A percentile compares a stretch with the other conserved stretches of the same genome.
phyloP scores from a whole-genome alignment of 2,797 vertebrate species.

The Etheostoma nigrum region DNA sequence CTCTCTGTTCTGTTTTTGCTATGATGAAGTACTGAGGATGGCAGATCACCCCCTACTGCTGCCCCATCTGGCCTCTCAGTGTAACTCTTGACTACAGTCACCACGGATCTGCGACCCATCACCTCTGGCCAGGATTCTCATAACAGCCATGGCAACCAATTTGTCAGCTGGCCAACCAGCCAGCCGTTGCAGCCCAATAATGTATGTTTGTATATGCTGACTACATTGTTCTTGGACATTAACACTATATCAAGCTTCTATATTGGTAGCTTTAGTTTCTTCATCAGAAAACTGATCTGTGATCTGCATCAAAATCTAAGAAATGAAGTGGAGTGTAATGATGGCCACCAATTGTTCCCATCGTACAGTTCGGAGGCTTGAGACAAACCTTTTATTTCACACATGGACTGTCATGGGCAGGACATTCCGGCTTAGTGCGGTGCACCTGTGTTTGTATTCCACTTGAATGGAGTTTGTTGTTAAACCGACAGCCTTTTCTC shows the following conservation, averaged over 20 bases:
- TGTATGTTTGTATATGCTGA: slow-evolving; percentile 42
- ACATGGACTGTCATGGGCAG: slow-evolving; percentile 4
- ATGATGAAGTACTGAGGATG: slow-evolving; percentile 45
- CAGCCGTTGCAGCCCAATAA: slow-evolving; percentile 27
- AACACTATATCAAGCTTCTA: not conserved
- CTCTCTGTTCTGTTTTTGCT: slow-evolving; percentile 44
- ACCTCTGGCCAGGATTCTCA: slow-evolving; percentile 71
- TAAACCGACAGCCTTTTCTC: slow-evolving; percentile 71
- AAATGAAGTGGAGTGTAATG: not conserved
- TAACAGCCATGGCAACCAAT: slow-evolving; percentile 69
- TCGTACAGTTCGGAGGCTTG: not conserved
- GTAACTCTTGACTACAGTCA: slow-evolving; percentile 62
- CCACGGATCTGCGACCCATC: slow-evolving; percentile 65
- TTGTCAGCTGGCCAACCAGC: slow-evolving; percentile 69
- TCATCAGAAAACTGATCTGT: not conserved
- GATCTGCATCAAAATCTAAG: not conserved
- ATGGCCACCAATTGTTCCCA: not conserved
- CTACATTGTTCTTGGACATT: slow-evolving; percentile 34
- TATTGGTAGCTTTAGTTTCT: not conserved
- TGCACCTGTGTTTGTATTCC: slow-evolving; percentile 69
- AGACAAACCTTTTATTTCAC: slow-evolving; percentile 25
- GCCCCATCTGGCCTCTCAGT: slow-evolving; percentile 74
- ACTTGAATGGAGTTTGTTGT: slow-evolving; percentile 68
- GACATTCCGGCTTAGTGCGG: slow-evolving; percentile 42
- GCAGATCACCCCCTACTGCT: slow-evolving; percentile 56